These are phyloP conservation scores for Aleiodes leptofemur DNA, from an alignment of 2,888 invertebrate species.

Conservation along the genomic window DNA sequence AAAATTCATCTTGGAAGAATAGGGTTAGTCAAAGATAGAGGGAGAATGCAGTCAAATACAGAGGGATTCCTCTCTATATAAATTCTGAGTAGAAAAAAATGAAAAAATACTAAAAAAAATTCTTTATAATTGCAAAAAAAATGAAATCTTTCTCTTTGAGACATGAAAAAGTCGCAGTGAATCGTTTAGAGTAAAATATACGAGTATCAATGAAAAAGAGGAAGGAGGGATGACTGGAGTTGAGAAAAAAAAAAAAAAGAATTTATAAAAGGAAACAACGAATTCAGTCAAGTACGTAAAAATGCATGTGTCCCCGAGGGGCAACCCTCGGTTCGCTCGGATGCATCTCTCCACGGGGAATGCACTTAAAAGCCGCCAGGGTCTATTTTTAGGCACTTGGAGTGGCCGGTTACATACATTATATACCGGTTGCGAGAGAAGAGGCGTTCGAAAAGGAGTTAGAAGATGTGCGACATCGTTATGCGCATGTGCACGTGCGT, in stretches of 20 bases:
- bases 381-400: constrained; percentile 51
- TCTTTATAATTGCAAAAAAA: too few species aligned
- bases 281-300: constrained; percentile 40
- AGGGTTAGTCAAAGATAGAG: too few species aligned
- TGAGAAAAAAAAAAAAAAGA: neutral
- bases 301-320: constrained; percentile 39
- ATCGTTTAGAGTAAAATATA: neutral
- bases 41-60: too few species aligned
- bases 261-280: constrained; percentile 21
- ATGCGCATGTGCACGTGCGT: constrained; percentile 30
- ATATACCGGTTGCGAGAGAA: constrained; percentile 57
- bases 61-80: too few species aligned
- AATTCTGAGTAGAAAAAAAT: too few species aligned
- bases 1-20: too few species aligned
- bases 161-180: neutral
- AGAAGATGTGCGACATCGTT: constrained; percentile 12
- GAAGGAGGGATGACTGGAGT: too few species aligned
- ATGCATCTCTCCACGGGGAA: constrained; percentile 50
- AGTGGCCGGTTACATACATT: constrained; percentile 56
- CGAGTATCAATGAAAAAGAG: constrained; percentile 14
- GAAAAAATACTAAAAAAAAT: too few species aligned
- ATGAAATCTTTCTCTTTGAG: too few species aligned
- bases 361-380: constrained; percentile 55
- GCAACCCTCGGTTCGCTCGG: constrained; percentile 40
- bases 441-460: constrained; percentile 40